Evolutionary conservation across 2,888 invertebrate genomes (phyloP), one percentile per base, ranked within the genome.

Genomic region (Deilephila elpenor): DNA sequence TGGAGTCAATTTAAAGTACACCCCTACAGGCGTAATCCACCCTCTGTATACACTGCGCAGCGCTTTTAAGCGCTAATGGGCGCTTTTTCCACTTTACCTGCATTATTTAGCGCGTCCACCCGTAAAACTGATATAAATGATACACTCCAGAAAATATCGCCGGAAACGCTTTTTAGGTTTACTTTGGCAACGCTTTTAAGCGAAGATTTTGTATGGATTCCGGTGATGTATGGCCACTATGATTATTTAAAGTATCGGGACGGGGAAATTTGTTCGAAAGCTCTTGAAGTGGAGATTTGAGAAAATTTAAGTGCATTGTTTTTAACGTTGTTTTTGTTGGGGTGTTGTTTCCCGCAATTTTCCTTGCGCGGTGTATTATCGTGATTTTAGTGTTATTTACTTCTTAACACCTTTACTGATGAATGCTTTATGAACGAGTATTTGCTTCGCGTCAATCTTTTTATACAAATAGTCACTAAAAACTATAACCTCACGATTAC

Each of bases 111-210:
- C 81, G 82, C 86, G 80, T 77, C 84, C 86, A 84, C 77, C 85
- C 85, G 85, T 84, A 86, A 86, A 86, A 86, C 86, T 83, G 86
- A 87, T 87, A 88, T 83, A 86, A 84, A 84, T 82, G 87, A 84
- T 84, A 85, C 82, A 82, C 83, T 85, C 83, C 78, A 78, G 79
- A 76, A 77, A 79, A 81, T 62, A 62, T 11, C 67, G 67, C 20
- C 67, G 67, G 67, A 67, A 67, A 67, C 25, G 44, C 67, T 51
- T 67, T 67, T 67, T 67, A 51, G 44, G 67, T 67, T 67, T 67
- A 51, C 51, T 19, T 62, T 62, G 32, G 32, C 29, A 61, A 37
- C 62, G 62, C 62, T 37, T 51, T 67, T 67, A 67, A 67, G 67
- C 51, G 51, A 25, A 67, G 62, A 37, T 62, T 62, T 62, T 37